Evolutionary conservation across 1,140 invertebrate genomes (phyloP), one percentile per base, ranked within the genome.

Genomic region (Pseudobourletiella spinata): DNA sequence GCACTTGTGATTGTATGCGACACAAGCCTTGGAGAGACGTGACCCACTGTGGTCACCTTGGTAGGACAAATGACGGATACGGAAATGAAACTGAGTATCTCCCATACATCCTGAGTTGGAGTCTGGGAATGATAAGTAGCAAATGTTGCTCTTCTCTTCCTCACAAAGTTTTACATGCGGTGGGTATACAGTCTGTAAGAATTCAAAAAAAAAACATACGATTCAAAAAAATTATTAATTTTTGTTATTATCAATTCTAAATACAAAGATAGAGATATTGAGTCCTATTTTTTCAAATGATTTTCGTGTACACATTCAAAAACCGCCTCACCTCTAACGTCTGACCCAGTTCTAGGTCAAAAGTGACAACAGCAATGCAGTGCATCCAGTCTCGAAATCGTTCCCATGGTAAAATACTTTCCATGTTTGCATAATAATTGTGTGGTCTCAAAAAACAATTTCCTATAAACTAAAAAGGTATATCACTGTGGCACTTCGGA

Each of bases 61-160:
- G 18, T 8, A 25, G 24, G 24, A 48, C 64, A 78, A 79, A 67
- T 85, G 82, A 59, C 83, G 79, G 64, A 89, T 85, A 61, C 94
- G 83, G 71, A 98, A 92, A 60, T 95, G 90, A 78, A 97, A 98
- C 74, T 91, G 89, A 29, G 95, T 98, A 76, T 99, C 93, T 58
- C 95, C 95, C 90, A 97, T 97, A 75, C 94, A 95, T 44, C 93
- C 93, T 48, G 93, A 96, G 77, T 99, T 98, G 0, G 95, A 98
- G 76, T 98, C 96, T 11, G 96, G 96, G 78, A 98, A 99, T 14
- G 95, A 93, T 72, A 98, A 81, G 76, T 98, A 99, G 78, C 94
- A 98, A 65, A 98, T 90, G 79, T 95, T 98, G 63, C 88, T 89
- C 76, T 91, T 92, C 79, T 98, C 95, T 79, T 91, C 87, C 75